Percentiles rank a stretch among this genome's conserved stretches.
phyloP scores from a whole-genome alignment of 2,113 vertebrate genomes.

The Poecilia latipinna region DNA sequence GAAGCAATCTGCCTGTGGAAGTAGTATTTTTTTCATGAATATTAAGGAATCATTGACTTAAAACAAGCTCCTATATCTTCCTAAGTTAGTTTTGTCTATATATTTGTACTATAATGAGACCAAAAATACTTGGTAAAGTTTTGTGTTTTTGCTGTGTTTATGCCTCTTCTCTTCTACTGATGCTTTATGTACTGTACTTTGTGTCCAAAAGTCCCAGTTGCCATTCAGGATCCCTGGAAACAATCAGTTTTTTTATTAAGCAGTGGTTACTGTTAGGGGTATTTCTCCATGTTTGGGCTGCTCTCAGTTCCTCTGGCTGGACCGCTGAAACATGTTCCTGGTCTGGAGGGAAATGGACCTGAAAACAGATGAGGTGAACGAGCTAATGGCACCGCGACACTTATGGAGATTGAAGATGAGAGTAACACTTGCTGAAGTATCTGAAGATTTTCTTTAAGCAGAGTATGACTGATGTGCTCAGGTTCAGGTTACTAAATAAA shows the following conservation, averaged over 20 bases:
- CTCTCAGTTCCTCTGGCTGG: conserved; percentile 62
- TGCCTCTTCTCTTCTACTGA: background rate
- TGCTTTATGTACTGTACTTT: conserved; percentile 1
- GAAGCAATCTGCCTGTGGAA: too few species aligned
- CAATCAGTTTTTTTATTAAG: conserved; percentile 51
- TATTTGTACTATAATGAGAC: too few species aligned
- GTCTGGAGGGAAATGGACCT: conserved; percentile 61
- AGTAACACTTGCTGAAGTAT: conserved; percentile 5
- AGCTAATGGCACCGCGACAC: conserved; percentile 42
- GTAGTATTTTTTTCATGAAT: too few species aligned
- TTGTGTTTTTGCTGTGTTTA: background rate
- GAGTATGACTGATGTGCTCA: background rate
- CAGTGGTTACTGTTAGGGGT: conserved; percentile 36
- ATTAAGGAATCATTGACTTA: too few species aligned
- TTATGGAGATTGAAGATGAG: conserved; percentile 8
- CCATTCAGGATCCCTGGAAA: conserved; percentile 53
- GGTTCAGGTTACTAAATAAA: background rate
- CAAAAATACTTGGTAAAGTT: too few species aligned
- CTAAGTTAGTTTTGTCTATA: too few species aligned
- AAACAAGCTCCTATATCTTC: too few species aligned
- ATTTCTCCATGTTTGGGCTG: conserved; percentile 79
- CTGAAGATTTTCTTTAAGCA: conserved; percentile 5
- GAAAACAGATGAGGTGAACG: conserved; percentile 61
- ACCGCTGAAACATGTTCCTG: conserved; percentile 49
- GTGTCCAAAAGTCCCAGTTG: conserved; percentile 6